These are phyloP conservation scores for Atta texana DNA, from an alignment of 1,140 invertebrate species.

Conservation along the genomic window DNA sequence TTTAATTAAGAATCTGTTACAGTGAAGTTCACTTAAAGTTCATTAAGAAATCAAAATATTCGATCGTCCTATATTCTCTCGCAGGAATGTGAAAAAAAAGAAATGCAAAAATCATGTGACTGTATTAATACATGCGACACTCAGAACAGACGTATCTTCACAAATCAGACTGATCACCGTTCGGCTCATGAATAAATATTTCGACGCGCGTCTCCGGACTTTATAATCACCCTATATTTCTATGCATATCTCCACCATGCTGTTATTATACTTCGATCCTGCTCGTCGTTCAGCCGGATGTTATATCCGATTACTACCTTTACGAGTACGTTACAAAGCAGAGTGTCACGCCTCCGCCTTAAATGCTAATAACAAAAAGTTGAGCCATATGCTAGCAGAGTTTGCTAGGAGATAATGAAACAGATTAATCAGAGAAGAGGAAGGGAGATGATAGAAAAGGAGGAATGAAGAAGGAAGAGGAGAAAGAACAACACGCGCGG, in stretches of 20 bases:
- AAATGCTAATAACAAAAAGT: slow-evolving; percentile 79
- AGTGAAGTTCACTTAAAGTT: neutral
- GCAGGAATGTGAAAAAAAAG: neutral
- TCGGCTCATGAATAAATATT: slow-evolving; percentile 52
- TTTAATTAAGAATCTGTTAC: slow-evolving; percentile 26
- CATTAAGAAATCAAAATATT: slow-evolving; percentile 12
- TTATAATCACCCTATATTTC: slow-evolving; percentile 49
- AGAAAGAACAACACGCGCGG: neutral
- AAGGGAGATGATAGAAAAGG: neutral
- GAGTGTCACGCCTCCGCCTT: slow-evolving; percentile 42
- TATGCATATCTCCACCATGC: slow-evolving; percentile 38
- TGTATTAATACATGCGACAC: slow-evolving; percentile 5
- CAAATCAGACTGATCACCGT: slow-evolving; percentile 24
- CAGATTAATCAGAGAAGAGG: slow-evolving; percentile 71
- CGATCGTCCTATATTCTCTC: neutral
- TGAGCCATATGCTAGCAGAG: slow-evolving; percentile 54
- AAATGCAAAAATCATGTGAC: neutral
- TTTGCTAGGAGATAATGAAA: slow-evolving; percentile 73
- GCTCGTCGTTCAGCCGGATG: slow-evolving; percentile 28
- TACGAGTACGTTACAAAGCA: slow-evolving; percentile 20
- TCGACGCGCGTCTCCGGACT: slow-evolving; percentile 25
- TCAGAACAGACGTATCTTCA: neutral
- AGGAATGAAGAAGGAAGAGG: neutral
- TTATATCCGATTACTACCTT: slow-evolving; percentile 15
- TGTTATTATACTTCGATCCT: slow-evolving; percentile 39